phyloP scores from a whole-genome alignment of 1,140 invertebrate genomes.

The Drosophila rufa region DNA sequence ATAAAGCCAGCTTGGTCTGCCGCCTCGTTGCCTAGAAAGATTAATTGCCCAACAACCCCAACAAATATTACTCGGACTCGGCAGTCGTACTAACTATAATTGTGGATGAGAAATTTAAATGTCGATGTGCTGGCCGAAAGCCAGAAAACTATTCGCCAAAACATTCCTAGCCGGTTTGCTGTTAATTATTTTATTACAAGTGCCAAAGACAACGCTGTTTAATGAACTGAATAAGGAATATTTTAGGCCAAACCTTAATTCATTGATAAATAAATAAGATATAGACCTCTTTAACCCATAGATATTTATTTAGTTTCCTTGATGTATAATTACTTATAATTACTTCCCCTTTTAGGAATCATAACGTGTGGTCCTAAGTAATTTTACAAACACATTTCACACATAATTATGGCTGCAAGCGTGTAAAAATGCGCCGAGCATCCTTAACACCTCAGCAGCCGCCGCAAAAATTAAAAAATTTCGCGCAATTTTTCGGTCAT shows the following conservation, averaged over 20 bases:
- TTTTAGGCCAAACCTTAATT: not conserved
- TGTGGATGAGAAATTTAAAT: conserved; percentile 34
- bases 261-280: conserved; percentile 3
- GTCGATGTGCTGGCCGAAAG: conserved; percentile 39
- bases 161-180: conserved; percentile 26
- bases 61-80: conserved; percentile 14
- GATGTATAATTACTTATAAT: not conserved
- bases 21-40: conserved; percentile 37
- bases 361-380: conserved; percentile 31
- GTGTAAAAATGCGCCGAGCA: conserved; percentile 25
- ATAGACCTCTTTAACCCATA: too few species aligned
- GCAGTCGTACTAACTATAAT: conserved; percentile 12
- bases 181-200: conserved; percentile 49
- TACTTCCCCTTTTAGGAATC: not conserved
- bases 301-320: not conserved
- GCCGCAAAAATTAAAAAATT: conserved; percentile 23
- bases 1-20: conserved; percentile 19
- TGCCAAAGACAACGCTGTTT: conserved; percentile 10
- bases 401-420: conserved; percentile 34
- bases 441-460: conserved; percentile 39
- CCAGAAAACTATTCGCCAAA: conserved; percentile 21
- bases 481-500: conserved; percentile 55
- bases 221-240: conserved; percentile 6
- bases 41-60: conserved; percentile 36
- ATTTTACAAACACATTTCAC: conserved; percentile 32